These are phyloP conservation scores for Lutjanus campechanus DNA, from an alignment of 2,797 vertebrate species.

Conservation along the genomic window DNA sequence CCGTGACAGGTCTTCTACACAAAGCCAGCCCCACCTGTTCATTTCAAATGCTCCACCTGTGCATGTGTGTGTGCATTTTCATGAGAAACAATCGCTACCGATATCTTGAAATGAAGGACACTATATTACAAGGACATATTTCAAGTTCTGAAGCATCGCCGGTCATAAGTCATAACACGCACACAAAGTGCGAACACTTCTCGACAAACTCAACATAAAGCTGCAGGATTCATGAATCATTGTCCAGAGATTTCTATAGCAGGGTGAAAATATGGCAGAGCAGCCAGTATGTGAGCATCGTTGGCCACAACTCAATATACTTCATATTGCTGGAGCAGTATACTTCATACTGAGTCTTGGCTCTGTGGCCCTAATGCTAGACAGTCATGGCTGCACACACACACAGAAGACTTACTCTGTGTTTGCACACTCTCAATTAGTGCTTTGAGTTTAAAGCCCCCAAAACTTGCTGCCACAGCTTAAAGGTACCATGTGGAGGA, in stretches of 20 bases:
- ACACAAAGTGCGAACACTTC: not conserved
- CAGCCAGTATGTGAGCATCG: slow-evolving; percentile 45
- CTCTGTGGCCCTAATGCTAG: slow-evolving; percentile 8
- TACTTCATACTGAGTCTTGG: slow-evolving; percentile 55
- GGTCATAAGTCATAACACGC: slow-evolving; percentile 21
- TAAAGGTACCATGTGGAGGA: not conserved
- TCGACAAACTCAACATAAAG: slow-evolving; percentile 32
- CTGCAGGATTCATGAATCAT: slow-evolving; percentile 45
- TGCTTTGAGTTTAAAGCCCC: not conserved
- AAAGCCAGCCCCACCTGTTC: slow-evolving; percentile 74
- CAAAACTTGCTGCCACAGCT: not conserved
- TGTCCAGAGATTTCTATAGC: slow-evolving; percentile 50
- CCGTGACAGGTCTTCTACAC: slow-evolving; percentile 55
- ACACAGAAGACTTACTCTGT: not conserved
- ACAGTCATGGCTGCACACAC: slow-evolving; percentile 12
- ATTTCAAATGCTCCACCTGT: slow-evolving; percentile 50
- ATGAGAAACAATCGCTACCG: slow-evolving; percentile 7
- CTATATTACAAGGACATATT: slow-evolving; percentile 28
- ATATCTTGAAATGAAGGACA: slow-evolving; percentile 50
- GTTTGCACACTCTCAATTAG: not conserved
- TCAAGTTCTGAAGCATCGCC: slow-evolving; percentile 9
- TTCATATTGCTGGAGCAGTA: slow-evolving; percentile 41
- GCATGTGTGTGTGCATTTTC: slow-evolving; percentile 15
- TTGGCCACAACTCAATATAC: slow-evolving; percentile 59
- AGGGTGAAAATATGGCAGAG: slow-evolving; percentile 54